These are phyloP conservation scores for Acanthurus lineatus DNA, from an alignment of 2,797 vertebrate genomes.

Conservation along the genomic window DNA sequence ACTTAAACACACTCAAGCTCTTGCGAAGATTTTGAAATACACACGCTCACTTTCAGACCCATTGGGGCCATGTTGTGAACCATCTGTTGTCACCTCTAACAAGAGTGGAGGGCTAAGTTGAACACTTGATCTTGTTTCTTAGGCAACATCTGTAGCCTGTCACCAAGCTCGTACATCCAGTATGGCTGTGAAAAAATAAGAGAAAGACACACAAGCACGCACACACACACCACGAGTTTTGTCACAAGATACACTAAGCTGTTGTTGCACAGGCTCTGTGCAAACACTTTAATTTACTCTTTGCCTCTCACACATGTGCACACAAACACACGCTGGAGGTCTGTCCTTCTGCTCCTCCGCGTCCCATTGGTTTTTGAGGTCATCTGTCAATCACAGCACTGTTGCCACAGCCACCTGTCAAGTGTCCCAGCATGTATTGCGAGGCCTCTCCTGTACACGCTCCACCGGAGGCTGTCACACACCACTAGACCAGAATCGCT, in stretches of 20 bases:
- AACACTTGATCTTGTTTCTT: conserved; percentile 66
- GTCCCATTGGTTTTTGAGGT: conserved; percentile 73
- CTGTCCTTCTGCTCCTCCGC: conserved; percentile 54
- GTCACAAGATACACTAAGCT: conserved; percentile 25
- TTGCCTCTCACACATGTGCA: conserved; percentile 5
- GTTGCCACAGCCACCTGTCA: conserved; percentile 71
- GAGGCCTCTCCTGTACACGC: conserved; percentile 59
- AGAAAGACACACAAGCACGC: conserved; percentile 22
- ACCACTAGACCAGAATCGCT: conserved; percentile 53
- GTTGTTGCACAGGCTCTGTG: conserved; percentile 24
- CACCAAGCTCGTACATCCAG: conserved; percentile 47
- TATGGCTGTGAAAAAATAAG: conserved; percentile 19
- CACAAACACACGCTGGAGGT: conserved; percentile 3
- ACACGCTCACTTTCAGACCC: conserved; percentile 42
- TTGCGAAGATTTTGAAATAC: conserved; percentile 54
- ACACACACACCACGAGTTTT: conserved; percentile 12
- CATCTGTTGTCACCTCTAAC: conserved; percentile 76
- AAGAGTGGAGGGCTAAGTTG: conserved; percentile 54
- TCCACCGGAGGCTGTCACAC: conserved; percentile 74
- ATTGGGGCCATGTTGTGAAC: conserved; percentile 62
- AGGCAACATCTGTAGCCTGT: conserved; percentile 72
- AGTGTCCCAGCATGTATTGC: conserved; percentile 73
- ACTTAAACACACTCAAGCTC: conserved; percentile 47
- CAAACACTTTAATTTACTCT: conserved; percentile 33
- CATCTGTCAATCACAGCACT: conserved; percentile 76